phyloP scores from a whole-genome alignment of 2,888 invertebrate species.

The Acronicta aceris region DNA sequence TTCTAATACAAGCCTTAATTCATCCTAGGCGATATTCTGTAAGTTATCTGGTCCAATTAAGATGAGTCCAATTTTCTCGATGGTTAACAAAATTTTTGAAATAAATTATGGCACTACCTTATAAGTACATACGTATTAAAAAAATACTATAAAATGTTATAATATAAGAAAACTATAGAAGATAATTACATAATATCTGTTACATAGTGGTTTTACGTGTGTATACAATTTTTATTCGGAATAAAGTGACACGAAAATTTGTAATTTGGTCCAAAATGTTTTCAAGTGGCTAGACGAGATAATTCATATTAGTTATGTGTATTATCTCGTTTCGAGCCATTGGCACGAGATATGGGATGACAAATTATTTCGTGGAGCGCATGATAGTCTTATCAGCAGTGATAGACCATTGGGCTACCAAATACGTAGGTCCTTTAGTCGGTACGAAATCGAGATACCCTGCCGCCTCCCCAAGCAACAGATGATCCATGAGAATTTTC shows the following conservation, averaged over 20 bases:
- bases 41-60: slow-evolving; percentile 2
- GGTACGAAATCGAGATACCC: no score
- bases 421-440: no score
- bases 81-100: slow-evolving; percentile 11
- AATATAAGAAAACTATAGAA: slow-evolving; percentile 41
- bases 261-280: no score
- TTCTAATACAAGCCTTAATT: neutral
- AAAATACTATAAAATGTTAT: slow-evolving; percentile 32
- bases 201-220: slow-evolving; percentile 7
- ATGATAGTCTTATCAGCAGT: neutral
- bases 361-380: neutral
- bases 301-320: no score
- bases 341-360: neutral
- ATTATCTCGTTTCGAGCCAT: neutral
- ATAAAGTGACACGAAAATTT: neutral
- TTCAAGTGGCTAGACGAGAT: no score
- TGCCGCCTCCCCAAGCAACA: no score
- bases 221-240: slow-evolving; percentile 13
- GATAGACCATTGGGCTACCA: no score
- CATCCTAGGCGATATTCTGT: neutral
- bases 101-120: slow-evolving; percentile 49
- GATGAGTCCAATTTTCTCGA: slow-evolving; percentile 33
- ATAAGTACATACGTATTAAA: slow-evolving; percentile 21
- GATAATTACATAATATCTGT: slow-evolving; percentile 16
- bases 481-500: no score